phyloP scores from a whole-genome alignment of 2,888 invertebrate genomes.

The Falcaria lacertinaria region DNA sequence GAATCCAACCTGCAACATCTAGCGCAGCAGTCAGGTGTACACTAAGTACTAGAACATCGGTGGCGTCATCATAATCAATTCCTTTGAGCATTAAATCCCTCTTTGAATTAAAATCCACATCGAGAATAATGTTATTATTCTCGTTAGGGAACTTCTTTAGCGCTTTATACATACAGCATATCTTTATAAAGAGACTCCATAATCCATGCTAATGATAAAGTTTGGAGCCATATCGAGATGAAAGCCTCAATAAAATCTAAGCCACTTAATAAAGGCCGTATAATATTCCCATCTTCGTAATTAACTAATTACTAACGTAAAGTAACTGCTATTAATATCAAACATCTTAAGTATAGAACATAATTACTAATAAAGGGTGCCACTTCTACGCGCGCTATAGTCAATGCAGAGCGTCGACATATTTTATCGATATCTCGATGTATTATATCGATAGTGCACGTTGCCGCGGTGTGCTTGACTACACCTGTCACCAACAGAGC shows the following conservation, averaged over 20 bases:
- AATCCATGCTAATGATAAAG: no score
- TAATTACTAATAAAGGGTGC: constrained; percentile 5
- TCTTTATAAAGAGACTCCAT: no score
- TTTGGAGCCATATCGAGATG: background rate
- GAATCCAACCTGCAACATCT: no score
- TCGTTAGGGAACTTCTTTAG: no score
- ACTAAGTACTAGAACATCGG: no score
- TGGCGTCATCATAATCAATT: no score
- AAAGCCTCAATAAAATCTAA: background rate
- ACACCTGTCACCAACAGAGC: constrained; percentile 60
- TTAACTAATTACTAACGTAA: background rate
- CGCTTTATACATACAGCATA: no score
- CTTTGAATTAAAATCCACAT: no score
- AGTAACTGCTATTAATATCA: background rate
- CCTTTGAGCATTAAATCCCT: no score
- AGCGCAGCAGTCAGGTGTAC: no score
- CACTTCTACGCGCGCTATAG: constrained; percentile 29
- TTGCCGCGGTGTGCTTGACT: constrained; percentile 30
- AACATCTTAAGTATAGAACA: background rate
- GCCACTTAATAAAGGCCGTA: background rate
- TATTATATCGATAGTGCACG: constrained; percentile 29
- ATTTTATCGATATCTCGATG: constrained; percentile 61
- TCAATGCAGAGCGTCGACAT: constrained; percentile 45
- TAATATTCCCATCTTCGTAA: background rate
- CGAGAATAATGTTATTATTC: no score